Conservation (phyloP, 2,888 invertebrate species). For the Trichogramma dendrolimi region DNA sequence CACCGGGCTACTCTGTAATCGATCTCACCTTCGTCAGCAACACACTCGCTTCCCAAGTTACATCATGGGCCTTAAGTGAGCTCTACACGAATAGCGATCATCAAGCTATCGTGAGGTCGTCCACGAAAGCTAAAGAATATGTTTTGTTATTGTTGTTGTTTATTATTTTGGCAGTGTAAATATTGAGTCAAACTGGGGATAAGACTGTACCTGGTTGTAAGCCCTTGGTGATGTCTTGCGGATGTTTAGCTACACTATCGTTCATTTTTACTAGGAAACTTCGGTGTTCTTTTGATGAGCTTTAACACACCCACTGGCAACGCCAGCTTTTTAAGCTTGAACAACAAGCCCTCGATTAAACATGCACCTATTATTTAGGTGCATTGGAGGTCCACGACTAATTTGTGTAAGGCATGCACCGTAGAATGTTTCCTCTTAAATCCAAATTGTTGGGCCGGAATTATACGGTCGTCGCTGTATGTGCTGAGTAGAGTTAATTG, state of each 20-base stretch:
- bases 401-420: conserved; percentile 25
- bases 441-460: conserved; percentile 31
- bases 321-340: too few species aligned
- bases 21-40: too few species aligned
- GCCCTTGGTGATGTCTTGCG: not conserved
- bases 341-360: too few species aligned
- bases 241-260: not conserved
- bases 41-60: too few species aligned
- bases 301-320: too few species aligned
- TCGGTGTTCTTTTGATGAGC: conserved; percentile 5
- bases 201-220: conserved; percentile 27
- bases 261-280: not conserved
- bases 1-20: too few species aligned
- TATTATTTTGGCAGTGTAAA: conserved; percentile 24
- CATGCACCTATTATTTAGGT: not conserved
- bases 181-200: conserved; percentile 27
- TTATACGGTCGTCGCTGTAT: conserved; percentile 17
- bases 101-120: too few species aligned
- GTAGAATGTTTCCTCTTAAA: conserved; percentile 28
- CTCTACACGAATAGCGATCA: too few species aligned
- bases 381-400: conserved; percentile 18
- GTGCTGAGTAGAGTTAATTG: conserved; percentile 11
- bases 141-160: not conserved
- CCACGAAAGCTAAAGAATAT: conserved; percentile 8
- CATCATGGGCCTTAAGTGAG: too few species aligned